These are phyloP conservation scores for Thalpophila matura DNA, from an alignment of 2,888 invertebrate species.

Conservation along the genomic window DNA sequence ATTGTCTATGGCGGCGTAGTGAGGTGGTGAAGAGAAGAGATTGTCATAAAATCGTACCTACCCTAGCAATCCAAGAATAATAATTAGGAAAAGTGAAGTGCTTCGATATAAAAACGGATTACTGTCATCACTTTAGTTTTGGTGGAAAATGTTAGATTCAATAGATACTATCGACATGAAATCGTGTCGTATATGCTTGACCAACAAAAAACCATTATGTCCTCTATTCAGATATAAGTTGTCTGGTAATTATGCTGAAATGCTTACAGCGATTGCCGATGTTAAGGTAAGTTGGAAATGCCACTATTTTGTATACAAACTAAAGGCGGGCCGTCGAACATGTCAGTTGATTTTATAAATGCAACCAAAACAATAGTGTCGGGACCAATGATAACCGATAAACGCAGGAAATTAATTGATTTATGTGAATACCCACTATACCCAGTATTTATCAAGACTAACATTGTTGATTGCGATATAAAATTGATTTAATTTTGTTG, in stretches of 20 bases:
- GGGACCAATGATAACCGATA: conserved; percentile 42
- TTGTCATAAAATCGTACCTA: conserved; percentile 49
- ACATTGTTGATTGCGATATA: not conserved
- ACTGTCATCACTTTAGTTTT: conserved; percentile 71
- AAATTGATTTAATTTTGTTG: conserved; percentile 23
- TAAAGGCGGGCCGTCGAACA: conserved; percentile 4
- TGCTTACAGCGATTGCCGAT: conserved; percentile 88
- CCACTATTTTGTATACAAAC: conserved; percentile 41
- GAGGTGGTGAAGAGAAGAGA: conserved; percentile 58
- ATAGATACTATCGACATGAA: conserved; percentile 77
- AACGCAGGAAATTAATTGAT: conserved; percentile 13
- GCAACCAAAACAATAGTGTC: conserved; percentile 48
- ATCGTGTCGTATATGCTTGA: conserved; percentile 86
- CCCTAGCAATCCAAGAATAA: conserved; percentile 60
- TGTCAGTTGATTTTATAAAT: conserved; percentile 35
- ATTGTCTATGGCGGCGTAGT: conserved; percentile 64
- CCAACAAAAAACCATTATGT: conserved; percentile 83
- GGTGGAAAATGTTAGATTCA: conserved; percentile 76
- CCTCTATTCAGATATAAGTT: conserved; percentile 87
- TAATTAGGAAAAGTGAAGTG: conserved; percentile 65
- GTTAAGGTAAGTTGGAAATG: conserved; percentile 78
- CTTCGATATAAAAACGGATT: conserved; percentile 69
- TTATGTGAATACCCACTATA: too few relatives aligned
- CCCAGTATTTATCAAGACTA: not conserved
- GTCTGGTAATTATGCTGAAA: conserved; percentile 89